Evolutionary conservation across 1,140 invertebrate genomes (phyloP), one percentile per base, ranked within the genome.

Genomic region (Diprion similis): DNA sequence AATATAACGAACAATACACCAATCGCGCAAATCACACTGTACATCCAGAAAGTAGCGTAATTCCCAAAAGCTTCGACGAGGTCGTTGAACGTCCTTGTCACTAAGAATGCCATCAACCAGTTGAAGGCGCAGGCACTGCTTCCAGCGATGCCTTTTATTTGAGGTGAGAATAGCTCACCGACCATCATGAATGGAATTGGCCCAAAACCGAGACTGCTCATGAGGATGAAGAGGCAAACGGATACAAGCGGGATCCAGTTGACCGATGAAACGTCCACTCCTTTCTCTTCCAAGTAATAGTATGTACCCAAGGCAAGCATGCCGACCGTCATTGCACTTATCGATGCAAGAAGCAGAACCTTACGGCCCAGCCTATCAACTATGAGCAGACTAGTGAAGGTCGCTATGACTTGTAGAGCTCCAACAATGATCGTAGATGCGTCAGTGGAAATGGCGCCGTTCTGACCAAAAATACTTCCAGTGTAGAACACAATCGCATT

Each of bases 401-500:
- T 94, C 0, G 92, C 91, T 9, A 92, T 80, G 0, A 97, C 92
- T 86, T 96, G 94, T 68, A 97, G 93, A 4, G 90, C 89, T 37
- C 95, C 95, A 45, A 97, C 90, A 65, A 96, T 90, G 66, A 96
- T 95, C 0, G 94, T 91, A 0, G 91, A 37, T 15, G 17, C 15
- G 8, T 47, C 46, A 0, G 80, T 87, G 11, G 91, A 89, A 4
- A 84, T 75, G 17, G 89, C 89, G 1, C 91, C 89, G 9, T 93
- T 89, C n/a, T 84, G 88, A 66, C 89, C 75, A 78, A 97, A 96
- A 73, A 98, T 96, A 0, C 86, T 80, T 0, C 90, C 90, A 0
- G 93, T 90, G 78, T 96, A 96, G 83, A 96, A 96, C 73, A 96
- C 93, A 18, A 97, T 93, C 0, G 93, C 94, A 78, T 97, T 97